Percentiles rank a stretch among this genome's conserved stretches.
Evolutionary conservation across 2,888 invertebrate species (phyloP).

Genomic region (Cynaeus angustus): DNA sequence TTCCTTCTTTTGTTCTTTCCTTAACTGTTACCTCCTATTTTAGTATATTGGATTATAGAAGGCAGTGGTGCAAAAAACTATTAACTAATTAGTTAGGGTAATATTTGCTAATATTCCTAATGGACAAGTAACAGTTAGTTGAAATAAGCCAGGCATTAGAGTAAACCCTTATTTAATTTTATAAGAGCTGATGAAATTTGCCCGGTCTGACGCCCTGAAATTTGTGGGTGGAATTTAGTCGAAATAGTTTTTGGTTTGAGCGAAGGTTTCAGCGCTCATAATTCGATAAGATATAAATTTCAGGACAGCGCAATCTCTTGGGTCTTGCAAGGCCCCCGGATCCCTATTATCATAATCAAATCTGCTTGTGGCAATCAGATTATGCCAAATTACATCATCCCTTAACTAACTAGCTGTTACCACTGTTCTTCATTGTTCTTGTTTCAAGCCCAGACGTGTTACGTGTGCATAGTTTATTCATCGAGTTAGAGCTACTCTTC

Average conservation of each 20-base stretch:
- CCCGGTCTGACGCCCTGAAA: neutral
- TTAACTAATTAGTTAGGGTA: neutral
- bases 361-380: constrained; percentile 68
- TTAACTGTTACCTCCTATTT: no score
- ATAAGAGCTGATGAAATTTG: neutral
- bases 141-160: neutral
- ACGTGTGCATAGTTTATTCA: constrained; percentile 46
- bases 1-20: no score
- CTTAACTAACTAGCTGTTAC: constrained; percentile 68
- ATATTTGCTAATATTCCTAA: neutral
- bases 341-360: constrained; percentile 70
- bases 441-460: constrained; percentile 41
- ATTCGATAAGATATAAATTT: constrained; percentile 57
- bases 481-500: constrained; percentile 37
- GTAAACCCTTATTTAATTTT: constrained; percentile 4
- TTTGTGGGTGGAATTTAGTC: constrained; percentile 16
- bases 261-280: constrained; percentile 47
- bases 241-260: constrained; percentile 39
- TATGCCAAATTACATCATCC: constrained; percentile 68
- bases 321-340: constrained; percentile 54
- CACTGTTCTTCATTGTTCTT: constrained; percentile 58
- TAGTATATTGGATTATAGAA: no score
- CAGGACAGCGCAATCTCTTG: constrained; percentile 50
- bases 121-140: neutral
- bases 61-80: neutral